Base-by-base conservation (phyloP, 2,888 invertebrate species). In the Liodrosophila aerea region DNA sequence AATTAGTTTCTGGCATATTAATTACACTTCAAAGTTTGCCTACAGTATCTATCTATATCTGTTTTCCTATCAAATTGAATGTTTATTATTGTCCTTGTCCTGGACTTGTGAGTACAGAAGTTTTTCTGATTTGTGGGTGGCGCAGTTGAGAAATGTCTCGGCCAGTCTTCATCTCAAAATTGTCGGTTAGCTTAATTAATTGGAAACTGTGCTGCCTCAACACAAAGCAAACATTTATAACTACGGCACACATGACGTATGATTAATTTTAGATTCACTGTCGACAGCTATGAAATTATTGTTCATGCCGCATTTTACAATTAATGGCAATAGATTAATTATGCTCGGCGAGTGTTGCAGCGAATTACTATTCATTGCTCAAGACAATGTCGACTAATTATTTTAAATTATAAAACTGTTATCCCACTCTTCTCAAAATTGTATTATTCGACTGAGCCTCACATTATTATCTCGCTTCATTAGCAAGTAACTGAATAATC, bases 21-120 rank as follows among this genome's bases (percentile, higher is more conserved):
- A 81, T 80, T 71, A 60, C 52, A 67, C 69, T 67, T 59, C 13
- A 66, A 73, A 57, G 43, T 50, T 44, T 54, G 43, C 3, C 22
- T 22, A 22, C n/a, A n/a, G n/a, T n/a, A n/a, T n/a, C n/a, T 22
- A 5, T 22, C 3, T 22, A 2, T 22, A 5, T 22, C 3, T 60
- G 50, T 43, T 58, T 63, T 41, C 33, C 46, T 37, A 50, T 44
- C 53, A 63, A 66, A 70, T 52, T 61, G 50, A 53, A 60, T 70
- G 54, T 51, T 51, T 51, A 53, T 50, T 57, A 44, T 64, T 57
- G 52, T 15, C 44, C 33, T 13, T 49, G 37, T 30, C n/a, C n/a
- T 41, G 18, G 8, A 15, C 29, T 45, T 43, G 40, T 43, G 39
- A 16, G 37, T 22, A 7, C 27, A 49, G 46, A 46, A 30, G 16